Base-by-base conservation (phyloP, 2,888 invertebrate genomes). In the Stenchaetothrips biformis region DNA sequence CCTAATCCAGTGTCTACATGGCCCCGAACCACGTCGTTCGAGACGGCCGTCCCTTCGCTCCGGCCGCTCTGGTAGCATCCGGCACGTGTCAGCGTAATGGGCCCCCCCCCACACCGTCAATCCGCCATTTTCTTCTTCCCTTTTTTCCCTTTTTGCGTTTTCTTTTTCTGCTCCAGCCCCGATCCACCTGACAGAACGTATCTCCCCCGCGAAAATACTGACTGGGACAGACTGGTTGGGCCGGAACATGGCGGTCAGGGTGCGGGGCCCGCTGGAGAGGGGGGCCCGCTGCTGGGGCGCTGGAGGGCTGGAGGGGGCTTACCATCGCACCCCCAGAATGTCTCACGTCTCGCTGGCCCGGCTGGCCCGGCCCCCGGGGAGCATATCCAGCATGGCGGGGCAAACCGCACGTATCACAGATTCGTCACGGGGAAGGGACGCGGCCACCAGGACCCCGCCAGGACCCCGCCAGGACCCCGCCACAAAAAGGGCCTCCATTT, bases 81-180 rank as follows among this genome's bases (percentile, higher is more conserved):
- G 67, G 67, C 67, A 74, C 67, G 67, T 74, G 67, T 74, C 67
- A 74, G 67, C 67, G 67, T 74, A 74, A 74, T 74, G 67, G 67
- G 9, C 37, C 37, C 37, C 37, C 25, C 37, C 37, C 37, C 37
- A 37, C 37, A 37, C 37, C 6, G 59, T 18, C 59, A 18, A 59
- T 18, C 59, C 59, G 59, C 25, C 25, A 74, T 7, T 25, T 74
- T 74, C 25, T 74, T 25, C 67, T 25, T 7, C 25, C 25, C 25
- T 74, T 6, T 9, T 53, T 53, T 16, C 25, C 25, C 25, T 25
- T 59, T 25, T 16, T 13, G 59, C 59, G 13, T 18, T 13, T 16
- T 6, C 13, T 59, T 16, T 59, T 13, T 59, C 53, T 49, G 49
- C 53, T 6, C 53, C 53, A 18, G 59, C 59, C 59, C 59, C 59